Percentiles rank a stretch among this genome's conserved stretches.
Conservation (phyloP, 2,113 vertebrate species). For the Geothlypis trichas region DNA sequence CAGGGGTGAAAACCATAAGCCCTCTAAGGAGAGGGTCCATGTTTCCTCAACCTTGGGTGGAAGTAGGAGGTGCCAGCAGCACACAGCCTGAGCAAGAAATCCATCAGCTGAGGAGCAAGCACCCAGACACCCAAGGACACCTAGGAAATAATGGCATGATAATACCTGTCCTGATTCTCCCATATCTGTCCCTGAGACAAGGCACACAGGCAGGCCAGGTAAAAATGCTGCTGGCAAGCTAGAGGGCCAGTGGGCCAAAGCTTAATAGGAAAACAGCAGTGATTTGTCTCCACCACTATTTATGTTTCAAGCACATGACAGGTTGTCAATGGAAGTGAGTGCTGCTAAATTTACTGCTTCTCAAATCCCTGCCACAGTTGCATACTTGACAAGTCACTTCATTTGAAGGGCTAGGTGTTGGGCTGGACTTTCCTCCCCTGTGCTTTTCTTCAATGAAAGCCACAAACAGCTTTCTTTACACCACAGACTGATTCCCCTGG, state of each 20-base stretch:
- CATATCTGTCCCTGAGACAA: conserved; percentile 14
- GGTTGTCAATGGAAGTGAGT: conserved; percentile 75
- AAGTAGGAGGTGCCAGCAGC: background rate
- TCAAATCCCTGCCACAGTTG: conserved; percentile 71
- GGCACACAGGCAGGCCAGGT: background rate
- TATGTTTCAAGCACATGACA: conserved; percentile 78
- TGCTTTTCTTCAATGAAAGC: conserved; percentile 48
- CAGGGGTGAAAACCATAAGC: background rate
- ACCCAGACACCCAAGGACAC: conserved; percentile 35
- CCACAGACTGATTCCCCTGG: background rate
- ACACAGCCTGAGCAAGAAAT: background rate
- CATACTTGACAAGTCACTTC: conserved; percentile 78
- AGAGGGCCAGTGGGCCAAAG: conserved; percentile 73
- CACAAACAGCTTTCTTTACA: conserved; percentile 31
- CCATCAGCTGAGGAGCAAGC: background rate
- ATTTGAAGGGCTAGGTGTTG: conserved; percentile 67
- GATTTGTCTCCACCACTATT: conserved; percentile 79
- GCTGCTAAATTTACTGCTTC: conserved; percentile 77
- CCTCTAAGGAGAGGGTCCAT: background rate
- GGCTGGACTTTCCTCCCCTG: conserved; percentile 38
- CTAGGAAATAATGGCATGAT: conserved; percentile 19
- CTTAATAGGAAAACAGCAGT: conserved; percentile 81
- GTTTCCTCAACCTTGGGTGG: background rate
- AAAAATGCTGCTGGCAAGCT: conserved; percentile 48
- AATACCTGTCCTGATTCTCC: conserved; percentile 4